Base-by-base conservation (phyloP, 1,140 invertebrate genomes). In the Antheraea pernyi region DNA sequence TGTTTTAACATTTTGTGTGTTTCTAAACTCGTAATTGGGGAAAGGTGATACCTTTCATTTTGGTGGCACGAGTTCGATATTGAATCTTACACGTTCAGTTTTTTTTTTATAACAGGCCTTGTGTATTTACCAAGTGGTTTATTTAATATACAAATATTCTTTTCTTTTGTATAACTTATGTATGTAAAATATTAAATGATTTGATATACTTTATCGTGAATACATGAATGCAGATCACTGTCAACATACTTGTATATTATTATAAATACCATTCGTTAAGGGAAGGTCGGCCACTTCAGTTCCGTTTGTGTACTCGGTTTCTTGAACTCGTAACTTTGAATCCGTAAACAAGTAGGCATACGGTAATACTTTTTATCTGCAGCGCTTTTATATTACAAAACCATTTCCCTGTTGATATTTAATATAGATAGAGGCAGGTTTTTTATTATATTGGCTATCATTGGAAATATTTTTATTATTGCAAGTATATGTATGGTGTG, bases 301-400 rank as follows among this genome's bases (percentile, higher is more conserved):
- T 78, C 74, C 76, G 71, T 75, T 76, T 72, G 71, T 64, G 70
- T 71, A 68, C 69, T 69, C 71, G 74, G 68, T 78, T 78, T 78
- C 76, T 72, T 78, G 74, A 66, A 65, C 74, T 74, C 68, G 69
- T 71, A 72, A 66, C 69, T 71, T 71, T 72, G 67, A 75, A 69
- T 75, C 67, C 65, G 71, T 70, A 67, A 59, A 59, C 19, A 59
- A 67, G 39, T 65, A 63, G 13, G 30, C 8, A 65, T 65, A 65
- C 19, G 39, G 64, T 65, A 65, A 65, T 65, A 13, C 18, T 65
- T 65, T 65, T 19, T 65, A 61, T 36, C 30, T 5, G 16, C 60
- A 22, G 19, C 60, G 30, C 19, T 61, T 61, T 61, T 61, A 61
- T 36, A 30, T 61, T 61, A 61, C 46, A 53, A 53, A 53, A 53